Evolutionary conservation across 53 echinoderm and acorn worm species (phyloP).

Genomic region (Arbacia lixula): DNA sequence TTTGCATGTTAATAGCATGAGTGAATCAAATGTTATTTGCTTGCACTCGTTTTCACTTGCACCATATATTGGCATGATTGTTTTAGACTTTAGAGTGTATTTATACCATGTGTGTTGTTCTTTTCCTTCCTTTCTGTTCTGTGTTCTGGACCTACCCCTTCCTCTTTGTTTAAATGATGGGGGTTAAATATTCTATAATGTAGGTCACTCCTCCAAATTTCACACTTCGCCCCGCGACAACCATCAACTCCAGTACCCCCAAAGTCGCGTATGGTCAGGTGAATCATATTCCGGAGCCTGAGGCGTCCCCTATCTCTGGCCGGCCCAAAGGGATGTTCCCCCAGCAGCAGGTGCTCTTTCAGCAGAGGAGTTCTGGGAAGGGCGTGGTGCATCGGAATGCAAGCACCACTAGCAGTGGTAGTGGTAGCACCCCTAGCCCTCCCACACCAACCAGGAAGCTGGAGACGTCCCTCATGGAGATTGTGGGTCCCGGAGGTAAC

Average conservation of each 20-base stretch:
- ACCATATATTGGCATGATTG: background rate
- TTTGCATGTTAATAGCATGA: too few species aligned
- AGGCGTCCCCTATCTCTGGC: conserved; percentile 76
- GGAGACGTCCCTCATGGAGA: conserved; percentile 63
- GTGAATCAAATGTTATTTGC: too few species aligned
- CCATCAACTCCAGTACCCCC: conserved; percentile 90
- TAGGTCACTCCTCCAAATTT: conserved; percentile 55
- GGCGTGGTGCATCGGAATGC: background rate
- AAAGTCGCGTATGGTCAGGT: conserved; percentile 72
- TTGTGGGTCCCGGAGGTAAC: conserved; percentile 57
- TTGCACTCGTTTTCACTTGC: background rate
- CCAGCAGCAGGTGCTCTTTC: background rate
- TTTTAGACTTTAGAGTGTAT: too few species aligned
- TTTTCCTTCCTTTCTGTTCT: conserved; percentile 19
- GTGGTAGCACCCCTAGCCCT: conserved; percentile 32
- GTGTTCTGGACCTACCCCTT: conserved; percentile 9
- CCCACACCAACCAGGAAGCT: conserved; percentile 58
- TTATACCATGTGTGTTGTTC: conserved; percentile 40
- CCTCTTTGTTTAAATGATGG: background rate
- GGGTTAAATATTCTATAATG: too few species aligned
- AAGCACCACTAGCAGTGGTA: background rate
- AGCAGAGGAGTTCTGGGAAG: background rate
- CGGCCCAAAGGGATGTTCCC: background rate
- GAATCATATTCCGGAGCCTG: conserved; percentile 72
- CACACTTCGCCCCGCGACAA: conserved; percentile 42